Base-by-base conservation (phyloP, 1,140 invertebrate species). In the Zeugodacus cucurbitae region DNA sequence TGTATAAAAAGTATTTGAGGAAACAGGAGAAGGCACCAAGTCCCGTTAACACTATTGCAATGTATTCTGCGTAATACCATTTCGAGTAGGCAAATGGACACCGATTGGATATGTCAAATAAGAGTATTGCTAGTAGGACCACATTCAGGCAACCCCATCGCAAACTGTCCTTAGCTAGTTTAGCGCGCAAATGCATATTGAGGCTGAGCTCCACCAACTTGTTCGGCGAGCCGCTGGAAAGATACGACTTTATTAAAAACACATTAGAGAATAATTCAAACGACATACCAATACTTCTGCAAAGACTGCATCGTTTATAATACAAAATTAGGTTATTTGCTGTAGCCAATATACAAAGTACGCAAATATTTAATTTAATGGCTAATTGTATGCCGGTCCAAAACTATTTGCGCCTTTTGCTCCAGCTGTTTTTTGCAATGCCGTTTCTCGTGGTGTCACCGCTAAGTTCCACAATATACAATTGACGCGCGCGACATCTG, bases 21-120 rank as follows among this genome's bases (percentile, higher is more conserved):
- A 94, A 89, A 89, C 94, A 93, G 89, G 93, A 94, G 6, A 94
- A 7, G 1, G 92, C 89, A 89, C 94, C 94, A 1, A 94, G 89
- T 6, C 88, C 90, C 3, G 94, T 89, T 26, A 48, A 93, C 70
- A 20, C 90, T 32, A 90, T 89, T 0, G 92, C 41, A 6, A 89
- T 57, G 89, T 92, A 94, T 89, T 95, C 94, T 0, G 91, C 58
- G 74, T 93, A 90, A 86, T 93, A 93, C 88, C 90, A 92, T 20
- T 90, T 89, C 0, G 87, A 89, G 0, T 54, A 32, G 0, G 87
- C 8, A 41, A 54, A 89, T 3, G 87, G 34, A 74, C 91, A 91
- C 11, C 89, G 89, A 41, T 91, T 88, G n/a, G 64, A 89, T 0
- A 93, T 88, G 64, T 93, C 92, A 22, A 90, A 89, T 5, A 90